Base-by-base conservation (phyloP, 2,888 invertebrate species). In the Molorchus minor region DNA sequence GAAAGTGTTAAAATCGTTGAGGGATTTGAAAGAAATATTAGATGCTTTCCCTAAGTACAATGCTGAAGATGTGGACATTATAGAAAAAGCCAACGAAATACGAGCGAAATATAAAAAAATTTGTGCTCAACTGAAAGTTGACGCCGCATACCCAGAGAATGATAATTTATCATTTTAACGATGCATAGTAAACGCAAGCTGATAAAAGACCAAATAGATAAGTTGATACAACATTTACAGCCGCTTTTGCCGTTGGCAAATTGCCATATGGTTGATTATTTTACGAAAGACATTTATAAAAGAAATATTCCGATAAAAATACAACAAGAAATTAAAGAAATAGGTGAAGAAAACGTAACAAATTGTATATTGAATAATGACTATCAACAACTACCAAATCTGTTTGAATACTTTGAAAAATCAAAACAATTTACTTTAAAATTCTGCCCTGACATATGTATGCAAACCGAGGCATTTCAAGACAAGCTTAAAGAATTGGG, bases 191-290 rank as follows among this genome's bases (percentile, higher is more conserved):
- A 76, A 69, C 53, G 70, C 68, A 56, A 64, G 65, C 64, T 76
- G 72, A 62, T 84, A 67, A 73, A 71, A 62, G 55, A 74, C 40
- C 81, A 83, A 45, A 75, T 88, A 19, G 84, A 87, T 54, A 74
- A 78, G 1, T 79, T 87, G 8, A 74, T 86, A 0, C 71, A 77
- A 8, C 90, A 85, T 77, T 76, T 92, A 15, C 79, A 83, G 15
- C 86, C 87, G 0, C 80, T 87, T 36, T 78, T 87, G 61, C 83
- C 85, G 0, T 78, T 93, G 20, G 85, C 87, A 0, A 91, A 92
- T 76, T 89, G 90, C 67, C 93, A 94, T 75, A 89, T 93, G 86
- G 92, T 89, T 0, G 86, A 88, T 71, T 91, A 86, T 77, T 82
- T 93, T 41, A 89, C 88, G 0, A 81, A 88, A 7, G 66, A 68